phyloP scores from a whole-genome alignment of 2,888 invertebrate species.

The Teleogryllus oceanicus region DNA sequence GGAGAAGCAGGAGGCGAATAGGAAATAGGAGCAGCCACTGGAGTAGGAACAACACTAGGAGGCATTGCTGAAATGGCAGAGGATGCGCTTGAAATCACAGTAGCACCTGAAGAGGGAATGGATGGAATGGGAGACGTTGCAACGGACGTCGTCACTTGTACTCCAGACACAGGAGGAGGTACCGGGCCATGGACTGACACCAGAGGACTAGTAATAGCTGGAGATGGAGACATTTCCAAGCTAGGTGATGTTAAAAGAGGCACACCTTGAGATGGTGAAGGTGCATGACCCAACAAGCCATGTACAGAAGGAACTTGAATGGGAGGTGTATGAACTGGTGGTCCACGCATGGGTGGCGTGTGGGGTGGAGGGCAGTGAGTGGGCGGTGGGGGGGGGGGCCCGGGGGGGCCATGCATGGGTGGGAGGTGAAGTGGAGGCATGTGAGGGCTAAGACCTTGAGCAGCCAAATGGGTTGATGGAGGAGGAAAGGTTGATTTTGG shows the following conservation, averaged over 20 bases:
- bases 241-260: neutral
- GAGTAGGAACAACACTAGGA: neutral
- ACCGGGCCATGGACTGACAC: slow-evolving; percentile 19
- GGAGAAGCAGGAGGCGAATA: slow-evolving; percentile 31
- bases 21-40: slow-evolving; percentile 19
- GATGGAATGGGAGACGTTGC: neutral
- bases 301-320: slow-evolving; percentile 5
- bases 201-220: neutral
- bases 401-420: neutral
- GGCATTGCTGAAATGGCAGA: neutral
- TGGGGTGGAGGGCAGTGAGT: neutral
- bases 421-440: neutral
- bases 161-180: neutral
- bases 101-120: neutral
- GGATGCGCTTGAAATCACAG: neutral
- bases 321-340: neutral
- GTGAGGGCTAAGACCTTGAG: neutral
- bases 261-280: neutral
- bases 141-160: neutral
- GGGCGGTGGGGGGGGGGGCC: neutral
- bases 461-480: neutral
- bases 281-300: neutral
- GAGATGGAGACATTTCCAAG: slow-evolving; percentile 21
- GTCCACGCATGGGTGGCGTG: neutral
- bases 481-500: slow-evolving; percentile 22